Evolutionary conservation across 1,140 invertebrate genomes (phyloP).

Genomic region (Meloidogyne floridensis): DNA sequence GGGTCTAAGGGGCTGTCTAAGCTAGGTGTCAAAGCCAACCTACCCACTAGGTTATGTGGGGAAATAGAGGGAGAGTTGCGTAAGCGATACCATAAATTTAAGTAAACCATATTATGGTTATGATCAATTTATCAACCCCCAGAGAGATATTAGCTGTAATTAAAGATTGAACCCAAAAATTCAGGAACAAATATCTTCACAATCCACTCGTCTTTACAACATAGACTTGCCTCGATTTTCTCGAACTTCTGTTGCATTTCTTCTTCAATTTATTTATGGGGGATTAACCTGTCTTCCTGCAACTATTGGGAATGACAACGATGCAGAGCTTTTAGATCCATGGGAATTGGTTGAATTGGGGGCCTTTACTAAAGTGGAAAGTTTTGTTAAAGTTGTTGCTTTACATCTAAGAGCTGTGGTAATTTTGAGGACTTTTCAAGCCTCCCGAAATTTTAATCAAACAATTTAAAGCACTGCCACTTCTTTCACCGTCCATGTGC

Average conservation of each 20-base stretch:
- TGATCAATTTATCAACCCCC: too few species aligned
- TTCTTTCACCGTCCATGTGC: slow-evolving; percentile 53
- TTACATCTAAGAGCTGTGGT: slow-evolving; percentile 50
- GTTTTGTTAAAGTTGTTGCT: slow-evolving; percentile 49
- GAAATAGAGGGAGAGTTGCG: too few species aligned
- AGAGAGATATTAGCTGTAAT: too few species aligned
- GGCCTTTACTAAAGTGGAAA: slow-evolving; percentile 19
- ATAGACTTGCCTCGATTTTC: slow-evolving; percentile 38
- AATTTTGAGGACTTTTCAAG: not conserved
- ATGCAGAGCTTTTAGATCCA: slow-evolving; percentile 53
- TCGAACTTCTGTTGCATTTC: slow-evolving; percentile 51
- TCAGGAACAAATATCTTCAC: slow-evolving; percentile 15
- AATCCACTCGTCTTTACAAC: not conserved
- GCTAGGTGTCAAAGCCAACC: too few species aligned
- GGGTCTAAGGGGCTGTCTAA: too few species aligned
- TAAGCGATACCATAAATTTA: too few species aligned
- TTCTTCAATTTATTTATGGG: slow-evolving; percentile 60
- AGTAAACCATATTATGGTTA: too few species aligned
- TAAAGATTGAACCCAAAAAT: not conserved
- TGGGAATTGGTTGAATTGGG: slow-evolving; percentile 58
- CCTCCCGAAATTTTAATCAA: not conserved
- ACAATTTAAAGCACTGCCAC: slow-evolving; percentile 12
- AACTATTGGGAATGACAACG: slow-evolving; percentile 36
- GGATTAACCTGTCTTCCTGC: slow-evolving; percentile 54
- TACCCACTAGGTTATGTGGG: too few species aligned